phyloP scores from a whole-genome alignment of 2,797 vertebrate species.

The Lemur catta region DNA sequence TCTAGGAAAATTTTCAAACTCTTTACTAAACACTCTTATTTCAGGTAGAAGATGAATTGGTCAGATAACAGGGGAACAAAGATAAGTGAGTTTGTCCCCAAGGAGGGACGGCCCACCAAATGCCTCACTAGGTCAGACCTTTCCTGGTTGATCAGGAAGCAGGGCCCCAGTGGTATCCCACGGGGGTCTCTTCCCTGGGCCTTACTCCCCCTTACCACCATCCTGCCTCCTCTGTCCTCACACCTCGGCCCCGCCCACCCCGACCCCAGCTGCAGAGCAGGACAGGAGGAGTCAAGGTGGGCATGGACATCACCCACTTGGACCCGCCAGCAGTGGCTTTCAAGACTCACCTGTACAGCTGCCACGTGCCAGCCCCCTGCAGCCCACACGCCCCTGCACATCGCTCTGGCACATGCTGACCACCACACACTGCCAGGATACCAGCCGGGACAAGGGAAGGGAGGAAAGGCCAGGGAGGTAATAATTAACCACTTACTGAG shows the following conservation, averaged over 20 bases:
- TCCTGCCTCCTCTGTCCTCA: neutral
- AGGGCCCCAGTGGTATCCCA: fast-evolving
- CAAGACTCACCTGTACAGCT: neutral
- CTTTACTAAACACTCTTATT: neutral
- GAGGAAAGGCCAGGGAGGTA: neutral
- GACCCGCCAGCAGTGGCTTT: neutral
- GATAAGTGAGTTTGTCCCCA: neutral
- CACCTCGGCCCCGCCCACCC: no score
- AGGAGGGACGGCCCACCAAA: fast-evolving
- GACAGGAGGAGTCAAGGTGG: neutral
- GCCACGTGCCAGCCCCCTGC: fast-evolving
- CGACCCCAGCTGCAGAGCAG: neutral
- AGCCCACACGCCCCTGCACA: neutral
- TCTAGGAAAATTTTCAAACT: neutral
- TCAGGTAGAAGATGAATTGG: fast-evolving
- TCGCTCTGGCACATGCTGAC: neutral
- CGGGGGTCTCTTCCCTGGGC: neutral
- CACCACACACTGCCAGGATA: fast-evolving
- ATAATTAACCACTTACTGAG: constrained; percentile 79
- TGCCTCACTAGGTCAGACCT: fast-evolving
- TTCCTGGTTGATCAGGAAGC: neutral
- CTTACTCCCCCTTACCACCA: neutral
- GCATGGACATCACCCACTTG: neutral
- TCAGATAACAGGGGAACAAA: neutral
- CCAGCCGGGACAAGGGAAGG: neutral